Percentiles rank a stretch among this genome's conserved stretches.
phyloP scores from a whole-genome alignment of 2,797 vertebrate genomes.

The Crenuchus spilurus region DNA sequence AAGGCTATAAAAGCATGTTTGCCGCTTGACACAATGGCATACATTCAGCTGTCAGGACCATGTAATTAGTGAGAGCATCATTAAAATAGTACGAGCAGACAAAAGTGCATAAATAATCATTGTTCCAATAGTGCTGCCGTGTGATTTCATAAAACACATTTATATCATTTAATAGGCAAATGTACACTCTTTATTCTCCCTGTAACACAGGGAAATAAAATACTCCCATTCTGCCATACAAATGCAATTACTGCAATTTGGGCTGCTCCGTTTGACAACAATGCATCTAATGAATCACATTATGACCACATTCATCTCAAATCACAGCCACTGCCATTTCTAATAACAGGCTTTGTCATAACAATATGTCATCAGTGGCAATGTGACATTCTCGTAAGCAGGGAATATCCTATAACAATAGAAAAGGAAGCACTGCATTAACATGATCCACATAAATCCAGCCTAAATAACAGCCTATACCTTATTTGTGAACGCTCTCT shows the following conservation, averaged over 20 bases:
- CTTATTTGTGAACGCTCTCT: too few species aligned
- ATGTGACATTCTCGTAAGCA: conserved; percentile 11
- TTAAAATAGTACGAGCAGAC: conserved; percentile 30
- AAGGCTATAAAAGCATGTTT: conserved; percentile 32
- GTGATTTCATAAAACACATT: conserved; percentile 44
- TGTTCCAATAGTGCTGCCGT: conserved; percentile 11
- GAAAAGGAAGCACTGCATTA: conserved; percentile 18
- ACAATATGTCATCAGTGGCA: conserved; percentile 19
- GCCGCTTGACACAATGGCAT: conserved; percentile 37
- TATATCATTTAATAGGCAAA: conserved; percentile 38
- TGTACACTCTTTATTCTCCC: conserved; percentile 26
- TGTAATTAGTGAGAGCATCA: conserved; percentile 46
- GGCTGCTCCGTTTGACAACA: conserved; percentile 38
- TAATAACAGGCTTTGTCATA: conserved; percentile 29
- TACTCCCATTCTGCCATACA: conserved; percentile 27
- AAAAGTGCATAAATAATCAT: conserved; percentile 40
- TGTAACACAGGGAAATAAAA: conserved; percentile 36
- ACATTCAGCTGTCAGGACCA: conserved; percentile 42
- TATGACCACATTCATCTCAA: conserved; percentile 49
- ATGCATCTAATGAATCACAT: conserved; percentile 39
- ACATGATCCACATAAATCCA: conserved; percentile 43
- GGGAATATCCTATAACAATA: conserved; percentile 45
- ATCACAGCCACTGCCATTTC: conserved; percentile 36
- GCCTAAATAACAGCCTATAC: conserved; percentile 35
- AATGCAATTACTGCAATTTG: conserved; percentile 48